Evolutionary conservation across 2,113 vertebrate species (phyloP), one percentile per base, ranked within the genome.

Genomic region (Elaphurus davidianus): DNA sequence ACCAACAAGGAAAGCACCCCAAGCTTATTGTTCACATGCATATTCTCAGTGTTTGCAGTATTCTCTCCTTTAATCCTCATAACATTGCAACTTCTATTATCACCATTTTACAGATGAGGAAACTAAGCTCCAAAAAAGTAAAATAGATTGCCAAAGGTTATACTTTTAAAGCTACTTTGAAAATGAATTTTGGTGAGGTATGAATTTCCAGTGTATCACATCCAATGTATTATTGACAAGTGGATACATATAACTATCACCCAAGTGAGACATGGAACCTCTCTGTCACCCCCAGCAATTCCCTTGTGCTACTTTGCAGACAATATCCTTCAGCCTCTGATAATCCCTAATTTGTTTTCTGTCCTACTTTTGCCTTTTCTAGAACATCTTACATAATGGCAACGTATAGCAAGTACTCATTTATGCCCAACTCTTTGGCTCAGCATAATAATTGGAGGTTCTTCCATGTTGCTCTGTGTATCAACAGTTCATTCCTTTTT

Each of bases 41-140:
- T 33, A 40, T 62, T 78, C 47, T 47, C 52, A 50, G 59, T 45
- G 14, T 90, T 74, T 90, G 40, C 47, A 30, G 4, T 40, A 19
- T 13, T 40, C 52, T 36, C 2, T 71, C 54, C 17, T 85, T 94
- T 57, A 89, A 64, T 91, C 52, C 45, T 84, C 30, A 45, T 40
- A 76, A 14, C 23, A 23, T n/a, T 57, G 40, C 71, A 89, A 21
- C 57, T 87, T 30, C 83, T 55, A 45, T 84, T 59, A 47, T 62
- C 78, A n/a, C 17, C 59, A 50, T 78, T 74, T 78, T 92, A 36
- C 36, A 86, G 50, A 67, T 84, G 78, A 93, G 21, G 78, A 90
- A 25, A 93, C 55, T n/a, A 11, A 64, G 33, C 30, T 7, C 27
- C 11, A 57, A 23, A 9, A 82, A 87, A 76, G 62, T 21, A 52